Percentiles rank a stretch among this genome's conserved stretches.
Conservation (phyloP, 2,113 vertebrate species). For the Melospiza georgiana region DNA sequence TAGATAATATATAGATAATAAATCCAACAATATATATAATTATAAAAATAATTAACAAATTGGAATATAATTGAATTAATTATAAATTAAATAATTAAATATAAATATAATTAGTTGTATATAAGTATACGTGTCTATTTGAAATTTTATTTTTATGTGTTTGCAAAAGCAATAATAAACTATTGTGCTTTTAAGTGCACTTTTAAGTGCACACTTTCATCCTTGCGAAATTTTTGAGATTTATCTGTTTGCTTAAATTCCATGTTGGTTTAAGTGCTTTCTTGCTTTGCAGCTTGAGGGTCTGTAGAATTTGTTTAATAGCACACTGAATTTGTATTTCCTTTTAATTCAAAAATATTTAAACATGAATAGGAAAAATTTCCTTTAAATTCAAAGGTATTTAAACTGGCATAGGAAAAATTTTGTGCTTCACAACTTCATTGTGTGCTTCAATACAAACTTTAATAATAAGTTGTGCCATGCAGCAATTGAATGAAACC, state of each 20-base stretch:
- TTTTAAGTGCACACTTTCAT: neutral
- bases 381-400: neutral
- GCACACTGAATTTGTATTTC: neutral
- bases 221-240: neutral
- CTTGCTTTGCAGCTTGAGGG: neutral
- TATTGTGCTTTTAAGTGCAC: neutral
- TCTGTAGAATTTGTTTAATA: neutral
- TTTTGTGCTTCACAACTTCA: neutral
- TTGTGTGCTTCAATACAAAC: neutral
- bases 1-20: too few species aligned
- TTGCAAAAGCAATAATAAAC: neutral
- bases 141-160: neutral
- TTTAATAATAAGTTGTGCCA: neutral
- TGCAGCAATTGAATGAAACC: neutral
- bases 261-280: neutral
- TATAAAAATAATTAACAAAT: neutral
- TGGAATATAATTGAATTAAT: neutral
- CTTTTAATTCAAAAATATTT: neutral
- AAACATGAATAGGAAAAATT: neutral
- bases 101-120: neutral
- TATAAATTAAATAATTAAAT: neutral
- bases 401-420: neutral
- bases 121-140: rapidly evolving
- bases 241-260: neutral
- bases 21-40: neutral